Evolutionary conservation across 2,113 vertebrate species (phyloP), one percentile per base, ranked within the genome.

Genomic region (Amblyopsis rosae): DNA sequence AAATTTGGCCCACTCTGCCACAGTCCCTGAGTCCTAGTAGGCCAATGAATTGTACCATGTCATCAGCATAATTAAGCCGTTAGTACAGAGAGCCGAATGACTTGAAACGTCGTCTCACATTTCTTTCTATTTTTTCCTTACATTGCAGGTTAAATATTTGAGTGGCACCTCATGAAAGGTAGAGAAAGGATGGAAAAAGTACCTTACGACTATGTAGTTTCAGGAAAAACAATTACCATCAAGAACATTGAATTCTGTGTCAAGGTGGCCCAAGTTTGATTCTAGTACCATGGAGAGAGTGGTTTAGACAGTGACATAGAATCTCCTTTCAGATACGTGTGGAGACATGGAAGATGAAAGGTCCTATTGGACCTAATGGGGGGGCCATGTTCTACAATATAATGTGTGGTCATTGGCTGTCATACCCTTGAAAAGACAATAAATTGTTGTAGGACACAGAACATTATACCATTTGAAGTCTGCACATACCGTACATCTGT

Each of bases 351-450:
- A 76, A 83, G 86, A 92, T 83, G 83, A 84, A 89, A 89, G 80
- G 79, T 87, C 82, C 79, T 65, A 63, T 84, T 86, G 82, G 84
- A 65, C 67, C 67, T 88, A 87, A 89, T 79, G 80, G 81, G 65
- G 81, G 67, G 69, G 77, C 65, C 74, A 62, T 65, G 73, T 81
- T 81, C 76, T 74, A 81, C 80, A 85, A 82, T 83, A 86, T 83
- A 89, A 91, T 90, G 86, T 81, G 76, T 69, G 86, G 81, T 71
- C 86, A 89, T 83, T 89, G 88, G 84, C 80, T 91, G 79, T 90
- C 85, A 90, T 72, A 83, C 76, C 88, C 91, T 90, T 92, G 90
- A 84, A 86, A 88, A 87, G 85, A 84, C 89, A 89, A 87, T 92
- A 89, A 90, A 89, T 71, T 71, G 73, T 82, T 83, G 73, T 84